Conservation (phyloP, 2,797 vertebrate genomes). For the Molossus alvarezi region DNA sequence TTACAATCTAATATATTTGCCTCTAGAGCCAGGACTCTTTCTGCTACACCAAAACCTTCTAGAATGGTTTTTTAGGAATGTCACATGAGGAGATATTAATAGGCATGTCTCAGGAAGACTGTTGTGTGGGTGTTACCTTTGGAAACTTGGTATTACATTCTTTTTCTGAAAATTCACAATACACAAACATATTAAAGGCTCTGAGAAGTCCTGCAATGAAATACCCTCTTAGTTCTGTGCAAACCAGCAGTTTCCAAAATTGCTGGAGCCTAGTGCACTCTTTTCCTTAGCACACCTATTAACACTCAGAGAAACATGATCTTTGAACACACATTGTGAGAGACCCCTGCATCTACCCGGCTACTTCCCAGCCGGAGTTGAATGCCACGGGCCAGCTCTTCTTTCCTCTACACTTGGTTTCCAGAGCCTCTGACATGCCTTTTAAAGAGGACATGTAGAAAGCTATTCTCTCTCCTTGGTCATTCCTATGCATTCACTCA, state of each 20-base stretch:
- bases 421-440: constrained; percentile 11
- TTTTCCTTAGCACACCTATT: background rate
- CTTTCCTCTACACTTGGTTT: background rate
- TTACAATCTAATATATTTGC: background rate
- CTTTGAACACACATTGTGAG: background rate
- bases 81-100: background rate
- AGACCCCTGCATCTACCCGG: background rate
- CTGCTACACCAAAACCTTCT: background rate
- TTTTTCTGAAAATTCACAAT: background rate
- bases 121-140: background rate
- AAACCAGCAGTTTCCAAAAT: background rate
- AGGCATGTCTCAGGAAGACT: background rate
- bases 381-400: background rate
- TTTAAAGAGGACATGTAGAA: background rate
- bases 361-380: background rate
- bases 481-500: background rate
- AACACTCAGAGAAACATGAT: background rate
- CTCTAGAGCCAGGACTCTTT: background rate
- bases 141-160: background rate
- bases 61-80: constrained; percentile 18
- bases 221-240: background rate
- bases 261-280: background rate
- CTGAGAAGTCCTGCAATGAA: constrained; percentile 52
- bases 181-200: background rate
- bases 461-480: background rate